Conservation (phyloP, 2,797 vertebrate genomes). For the Netta rufina region DNA sequence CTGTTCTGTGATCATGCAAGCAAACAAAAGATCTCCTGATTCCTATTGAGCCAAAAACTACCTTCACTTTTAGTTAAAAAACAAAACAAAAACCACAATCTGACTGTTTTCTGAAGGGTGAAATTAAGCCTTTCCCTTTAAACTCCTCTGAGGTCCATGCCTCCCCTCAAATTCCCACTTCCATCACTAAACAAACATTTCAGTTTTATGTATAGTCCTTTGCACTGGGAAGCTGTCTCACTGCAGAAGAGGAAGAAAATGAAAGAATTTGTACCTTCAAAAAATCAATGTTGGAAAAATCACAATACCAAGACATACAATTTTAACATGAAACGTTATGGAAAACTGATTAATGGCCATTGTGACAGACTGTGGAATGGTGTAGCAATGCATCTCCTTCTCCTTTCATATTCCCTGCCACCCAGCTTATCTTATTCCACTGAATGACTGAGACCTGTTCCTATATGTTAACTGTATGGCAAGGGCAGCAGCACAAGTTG, state of each 20-base stretch:
- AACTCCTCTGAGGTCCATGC: background rate
- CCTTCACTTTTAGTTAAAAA: background rate
- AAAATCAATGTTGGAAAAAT: rapidly evolving
- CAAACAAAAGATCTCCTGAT: background rate
- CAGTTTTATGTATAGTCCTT: background rate
- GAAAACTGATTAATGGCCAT: background rate
- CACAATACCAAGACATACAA: background rate
- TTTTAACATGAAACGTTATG: background rate
- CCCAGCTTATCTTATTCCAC: background rate
- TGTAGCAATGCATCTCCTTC: background rate
- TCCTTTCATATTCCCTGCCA: background rate
- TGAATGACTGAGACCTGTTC: background rate
- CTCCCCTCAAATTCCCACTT: background rate
- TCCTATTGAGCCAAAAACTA: background rate
- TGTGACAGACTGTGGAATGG: background rate
- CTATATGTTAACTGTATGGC: background rate
- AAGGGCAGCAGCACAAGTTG: background rate
- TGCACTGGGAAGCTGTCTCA: background rate
- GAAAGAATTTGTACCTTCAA: background rate
- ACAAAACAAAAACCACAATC: background rate
- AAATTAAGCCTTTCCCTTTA: background rate
- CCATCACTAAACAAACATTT: background rate
- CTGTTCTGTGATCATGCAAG: background rate
- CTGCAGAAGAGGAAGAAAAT: background rate
- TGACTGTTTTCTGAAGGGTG: background rate